phyloP scores from a whole-genome alignment of 2,888 invertebrate species.

The Phengaris arion region DNA sequence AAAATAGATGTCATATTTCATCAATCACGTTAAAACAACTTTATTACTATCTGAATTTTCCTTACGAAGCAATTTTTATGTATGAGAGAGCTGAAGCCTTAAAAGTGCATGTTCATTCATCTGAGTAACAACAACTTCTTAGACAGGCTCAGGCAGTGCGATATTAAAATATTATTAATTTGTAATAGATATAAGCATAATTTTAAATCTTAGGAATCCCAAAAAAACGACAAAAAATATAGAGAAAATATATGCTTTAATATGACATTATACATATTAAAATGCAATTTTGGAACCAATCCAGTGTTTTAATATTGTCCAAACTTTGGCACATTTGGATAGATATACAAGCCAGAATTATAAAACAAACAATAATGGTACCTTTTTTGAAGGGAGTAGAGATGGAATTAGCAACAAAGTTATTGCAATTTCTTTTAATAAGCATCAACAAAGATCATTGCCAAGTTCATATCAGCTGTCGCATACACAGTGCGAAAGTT shows the following conservation, averaged over 20 bases:
- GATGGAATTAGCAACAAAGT: constrained; percentile 1
- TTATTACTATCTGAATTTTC: too few species aligned
- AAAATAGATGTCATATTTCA: constrained; percentile 14
- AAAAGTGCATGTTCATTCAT: not conserved
- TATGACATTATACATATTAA: not conserved
- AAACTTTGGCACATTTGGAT: constrained; percentile 20
- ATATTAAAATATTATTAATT: not conserved
- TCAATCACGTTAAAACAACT: not conserved
- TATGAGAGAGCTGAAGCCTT: not conserved
- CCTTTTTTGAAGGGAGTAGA: not conserved
- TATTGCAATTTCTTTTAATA: not conserved
- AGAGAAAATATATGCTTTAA: too few species aligned
- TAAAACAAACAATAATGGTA: not conserved
- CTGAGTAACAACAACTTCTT: not conserved
- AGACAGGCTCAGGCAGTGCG: not conserved
- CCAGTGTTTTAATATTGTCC: not conserved
- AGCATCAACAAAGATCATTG: constrained; percentile 16
- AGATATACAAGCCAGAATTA: constrained; percentile 13
- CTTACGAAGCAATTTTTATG: too few species aligned
- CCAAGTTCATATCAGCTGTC: constrained; percentile 24
- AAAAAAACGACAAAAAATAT: too few species aligned
- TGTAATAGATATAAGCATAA: too few species aligned
- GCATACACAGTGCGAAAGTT: constrained; percentile 1
- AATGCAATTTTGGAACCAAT: constrained; percentile 3
- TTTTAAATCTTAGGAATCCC: too few species aligned